Percentiles rank a stretch among this genome's conserved stretches.
phyloP scores from a whole-genome alignment of 2,797 vertebrate genomes.

The Pogonophryne albipinna region DNA sequence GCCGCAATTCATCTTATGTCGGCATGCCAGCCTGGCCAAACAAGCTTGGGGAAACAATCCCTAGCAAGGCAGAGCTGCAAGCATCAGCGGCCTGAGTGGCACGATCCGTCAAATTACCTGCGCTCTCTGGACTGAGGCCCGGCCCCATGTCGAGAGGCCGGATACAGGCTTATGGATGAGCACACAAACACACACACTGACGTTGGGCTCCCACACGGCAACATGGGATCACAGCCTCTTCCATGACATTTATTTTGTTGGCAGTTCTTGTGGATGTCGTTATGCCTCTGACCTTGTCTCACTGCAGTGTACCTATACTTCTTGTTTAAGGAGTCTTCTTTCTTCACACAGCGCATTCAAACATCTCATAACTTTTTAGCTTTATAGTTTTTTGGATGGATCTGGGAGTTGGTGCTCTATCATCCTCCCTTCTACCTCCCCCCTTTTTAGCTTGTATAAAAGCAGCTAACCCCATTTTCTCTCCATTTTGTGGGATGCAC shows the following conservation, averaged over 20 bases:
- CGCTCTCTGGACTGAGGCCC: constrained; percentile 76
- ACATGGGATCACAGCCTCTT: constrained; percentile 58
- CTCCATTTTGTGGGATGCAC: constrained; percentile 32
- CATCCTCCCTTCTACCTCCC: neutral
- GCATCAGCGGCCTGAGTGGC: constrained; percentile 71
- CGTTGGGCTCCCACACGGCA: constrained; percentile 25
- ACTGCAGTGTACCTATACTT: constrained; percentile 5
- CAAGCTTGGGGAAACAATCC: constrained; percentile 82
- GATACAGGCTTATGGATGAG: constrained; percentile 58
- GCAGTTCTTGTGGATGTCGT: constrained; percentile 53
- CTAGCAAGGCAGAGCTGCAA: constrained; percentile 73
- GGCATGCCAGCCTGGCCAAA: constrained; percentile 77
- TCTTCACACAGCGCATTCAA: constrained; percentile 6
- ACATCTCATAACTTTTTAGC: constrained; percentile 10
- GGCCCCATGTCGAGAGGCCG: constrained; percentile 48
- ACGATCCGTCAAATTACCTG: constrained; percentile 83
- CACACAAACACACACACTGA: constrained; percentile 39
- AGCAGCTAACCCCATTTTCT: constrained; percentile 52
- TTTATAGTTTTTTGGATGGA: constrained; percentile 8
- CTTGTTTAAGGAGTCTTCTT: constrained; percentile 20
- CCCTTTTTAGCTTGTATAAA: constrained; percentile 28
- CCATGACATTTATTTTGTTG: constrained; percentile 72
- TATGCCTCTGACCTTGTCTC: constrained; percentile 62
- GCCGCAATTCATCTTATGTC: constrained; percentile 80
- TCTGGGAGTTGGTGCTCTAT: neutral